Percentiles rank a stretch among this genome's conserved stretches.
Conservation (phyloP, 1,140 invertebrate species). For the Notospermus geniculatus region DNA sequence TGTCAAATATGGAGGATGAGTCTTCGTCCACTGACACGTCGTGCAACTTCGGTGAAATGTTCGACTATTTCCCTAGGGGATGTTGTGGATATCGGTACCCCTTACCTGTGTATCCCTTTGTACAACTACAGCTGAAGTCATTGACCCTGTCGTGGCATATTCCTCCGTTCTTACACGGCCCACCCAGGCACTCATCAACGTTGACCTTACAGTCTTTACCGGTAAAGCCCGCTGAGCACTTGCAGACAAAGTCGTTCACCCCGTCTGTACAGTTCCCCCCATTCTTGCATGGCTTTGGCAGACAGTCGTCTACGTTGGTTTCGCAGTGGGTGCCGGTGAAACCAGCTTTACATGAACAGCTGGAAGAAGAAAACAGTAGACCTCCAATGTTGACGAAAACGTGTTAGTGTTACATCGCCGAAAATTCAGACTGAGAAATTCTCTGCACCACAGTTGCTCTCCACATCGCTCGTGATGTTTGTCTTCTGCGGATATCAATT, state of each 20-base stretch:
- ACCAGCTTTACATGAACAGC: neutral
- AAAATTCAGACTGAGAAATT: too few species aligned
- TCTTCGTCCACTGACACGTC: too few species aligned
- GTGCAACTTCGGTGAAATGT: too few species aligned
- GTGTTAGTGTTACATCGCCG: too few species aligned
- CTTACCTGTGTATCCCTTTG: slow-evolving; percentile 11
- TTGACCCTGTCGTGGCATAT: slow-evolving; percentile 35
- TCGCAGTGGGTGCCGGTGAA: neutral
- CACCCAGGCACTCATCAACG: slow-evolving; percentile 60
- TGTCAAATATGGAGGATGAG: too few species aligned
- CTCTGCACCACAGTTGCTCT: too few species aligned
- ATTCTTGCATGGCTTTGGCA: neutral
- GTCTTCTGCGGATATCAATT: too few species aligned
- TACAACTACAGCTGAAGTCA: slow-evolving; percentile 23
- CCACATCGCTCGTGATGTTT: too few species aligned
- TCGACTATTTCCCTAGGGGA: too few species aligned
- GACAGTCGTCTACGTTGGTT: neutral
- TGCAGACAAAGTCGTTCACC: neutral
- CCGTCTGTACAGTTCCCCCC: neutral
- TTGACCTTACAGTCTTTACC: slow-evolving; percentile 11
- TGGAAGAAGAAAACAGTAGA: neutral
- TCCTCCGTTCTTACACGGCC: slow-evolving; percentile 56
- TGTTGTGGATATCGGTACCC: neutral
- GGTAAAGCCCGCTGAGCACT: neutral
- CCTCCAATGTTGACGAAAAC: too few species aligned